Percentiles rank a stretch among this genome's conserved stretches.
phyloP scores from a whole-genome alignment of 2,888 invertebrate species.

The Megastigmus dorsalis region DNA sequence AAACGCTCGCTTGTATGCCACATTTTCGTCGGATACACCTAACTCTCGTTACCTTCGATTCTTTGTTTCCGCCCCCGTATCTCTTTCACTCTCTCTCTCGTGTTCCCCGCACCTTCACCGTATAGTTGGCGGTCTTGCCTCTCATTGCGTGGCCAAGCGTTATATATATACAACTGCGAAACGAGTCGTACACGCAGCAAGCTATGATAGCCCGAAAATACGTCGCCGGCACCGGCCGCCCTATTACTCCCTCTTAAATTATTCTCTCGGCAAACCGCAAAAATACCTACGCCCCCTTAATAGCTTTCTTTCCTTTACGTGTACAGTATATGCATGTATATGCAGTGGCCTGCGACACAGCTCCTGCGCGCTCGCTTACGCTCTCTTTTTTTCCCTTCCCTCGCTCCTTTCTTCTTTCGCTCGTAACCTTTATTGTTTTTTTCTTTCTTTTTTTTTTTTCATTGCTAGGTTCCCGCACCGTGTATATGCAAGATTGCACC shows the following conservation, averaged over 20 bases:
- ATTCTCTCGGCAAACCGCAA: constrained; percentile 71
- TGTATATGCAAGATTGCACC: neutral
- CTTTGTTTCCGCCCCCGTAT: constrained; percentile 8
- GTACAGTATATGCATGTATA: no score
- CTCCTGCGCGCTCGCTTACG: constrained; percentile 50
- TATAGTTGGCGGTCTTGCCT: no score
- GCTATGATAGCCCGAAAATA: constrained; percentile 59
- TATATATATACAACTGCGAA: no score
- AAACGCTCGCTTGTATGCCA: no score
- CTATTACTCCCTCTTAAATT: constrained; percentile 69
- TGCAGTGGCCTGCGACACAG: constrained; percentile 48
- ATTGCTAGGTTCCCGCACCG: neutral
- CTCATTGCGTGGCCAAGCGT: constrained; percentile 58
- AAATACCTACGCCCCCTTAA: constrained; percentile 65
- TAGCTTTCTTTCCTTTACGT: constrained; percentile 46
- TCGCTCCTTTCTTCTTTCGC: constrained; percentile 25
- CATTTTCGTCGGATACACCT: no score
- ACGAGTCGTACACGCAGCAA: neutral
- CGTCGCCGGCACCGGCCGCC: constrained; percentile 60
- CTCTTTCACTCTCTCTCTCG: no score
- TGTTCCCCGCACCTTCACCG: neutral
- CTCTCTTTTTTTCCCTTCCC: constrained; percentile 26
- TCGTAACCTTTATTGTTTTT: no score
- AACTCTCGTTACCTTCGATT: constrained; percentile 16
- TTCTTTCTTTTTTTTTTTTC: no score